Evolutionary conservation across 2,888 invertebrate genomes (phyloP).

Genomic region (Crepidodera aurea): DNA sequence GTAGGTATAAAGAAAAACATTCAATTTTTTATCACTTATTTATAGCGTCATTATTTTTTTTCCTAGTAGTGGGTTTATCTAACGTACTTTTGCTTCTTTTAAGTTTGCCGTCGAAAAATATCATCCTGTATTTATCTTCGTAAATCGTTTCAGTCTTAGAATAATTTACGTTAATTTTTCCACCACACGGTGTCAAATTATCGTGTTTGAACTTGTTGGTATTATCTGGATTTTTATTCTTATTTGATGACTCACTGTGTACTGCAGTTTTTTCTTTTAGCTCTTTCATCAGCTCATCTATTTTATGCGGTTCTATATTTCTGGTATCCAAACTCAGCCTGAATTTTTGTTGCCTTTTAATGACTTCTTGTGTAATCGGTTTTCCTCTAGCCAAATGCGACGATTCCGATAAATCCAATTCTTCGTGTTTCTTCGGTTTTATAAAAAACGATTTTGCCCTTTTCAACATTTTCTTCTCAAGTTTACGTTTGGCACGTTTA

Average conservation of each 20-base stretch:
- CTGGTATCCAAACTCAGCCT: conserved; percentile 13
- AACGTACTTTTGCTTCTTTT: conserved; percentile 31
- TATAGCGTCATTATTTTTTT: background rate
- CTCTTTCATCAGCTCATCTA: conserved; percentile 4
- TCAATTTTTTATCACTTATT: background rate
- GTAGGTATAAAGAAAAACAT: background rate
- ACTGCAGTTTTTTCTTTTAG: conserved; percentile 1
- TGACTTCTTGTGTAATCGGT: conserved; percentile 37
- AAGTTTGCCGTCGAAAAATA: background rate
- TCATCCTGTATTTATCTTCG: conserved; percentile 5
- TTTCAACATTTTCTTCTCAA: conserved; percentile 50
- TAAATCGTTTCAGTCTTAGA: background rate
- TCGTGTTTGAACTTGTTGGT: background rate
- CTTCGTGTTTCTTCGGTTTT: conserved; percentile 43
- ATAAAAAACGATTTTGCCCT: conserved; percentile 54
- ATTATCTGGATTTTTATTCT: background rate
- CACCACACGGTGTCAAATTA: too few relatives aligned
- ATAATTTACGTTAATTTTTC: background rate
- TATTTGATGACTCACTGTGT: conserved; percentile 3
- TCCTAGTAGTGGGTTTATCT: conserved; percentile 11
- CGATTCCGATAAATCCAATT: conserved; percentile 48
- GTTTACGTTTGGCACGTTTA: background rate
- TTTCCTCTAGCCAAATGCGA: conserved; percentile 49
- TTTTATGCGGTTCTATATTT: background rate
- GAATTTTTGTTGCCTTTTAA: conserved; percentile 17